Conservation (phyloP, 2,113 vertebrate species). For the Tenebrosternarchus preto region DNA sequence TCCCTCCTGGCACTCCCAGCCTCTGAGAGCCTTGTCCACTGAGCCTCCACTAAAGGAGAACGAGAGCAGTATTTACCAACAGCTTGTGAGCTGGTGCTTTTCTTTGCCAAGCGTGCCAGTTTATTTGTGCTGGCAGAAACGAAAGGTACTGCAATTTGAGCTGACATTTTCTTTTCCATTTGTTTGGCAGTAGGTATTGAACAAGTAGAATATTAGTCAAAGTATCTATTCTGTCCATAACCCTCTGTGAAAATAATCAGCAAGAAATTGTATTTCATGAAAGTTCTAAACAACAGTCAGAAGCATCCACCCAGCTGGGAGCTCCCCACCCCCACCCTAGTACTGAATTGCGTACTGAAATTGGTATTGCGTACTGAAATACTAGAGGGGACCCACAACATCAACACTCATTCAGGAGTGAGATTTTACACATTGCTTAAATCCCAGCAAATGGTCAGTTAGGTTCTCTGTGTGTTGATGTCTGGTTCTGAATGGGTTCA, state of each 20-base stretch:
- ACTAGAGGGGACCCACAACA: constrained; percentile 58
- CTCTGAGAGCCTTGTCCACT: neutral
- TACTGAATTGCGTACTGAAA: constrained; percentile 26
- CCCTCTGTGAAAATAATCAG: neutral
- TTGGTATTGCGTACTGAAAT: constrained; percentile 34
- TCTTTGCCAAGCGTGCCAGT: neutral
- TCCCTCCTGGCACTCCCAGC: neutral
- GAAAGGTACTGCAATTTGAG: neutral
- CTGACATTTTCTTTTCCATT: constrained; percentile 2
- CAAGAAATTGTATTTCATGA: constrained; percentile 10
- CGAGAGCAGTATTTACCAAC: neutral
- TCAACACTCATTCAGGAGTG: constrained; percentile 64
- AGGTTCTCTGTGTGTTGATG: constrained; percentile 70
- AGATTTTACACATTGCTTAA: constrained; percentile 71
- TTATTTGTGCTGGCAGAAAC: constrained; percentile 21
- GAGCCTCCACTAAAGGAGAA: neutral
- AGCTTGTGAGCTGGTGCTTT: neutral
- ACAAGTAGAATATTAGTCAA: constrained; percentile 20
- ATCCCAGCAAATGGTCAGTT: constrained; percentile 67
- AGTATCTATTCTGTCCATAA: constrained; percentile 22
- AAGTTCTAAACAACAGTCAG: constrained; percentile 6
- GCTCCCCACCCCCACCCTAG: neutral
- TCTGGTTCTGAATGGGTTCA: constrained; percentile 69
- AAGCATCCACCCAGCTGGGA: constrained; percentile 12
- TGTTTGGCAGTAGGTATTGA: constrained; percentile 5